These are phyloP conservation scores for Micrastur ruficollis DNA, from an alignment of 2,797 vertebrate genomes.

Conservation along the genomic window DNA sequence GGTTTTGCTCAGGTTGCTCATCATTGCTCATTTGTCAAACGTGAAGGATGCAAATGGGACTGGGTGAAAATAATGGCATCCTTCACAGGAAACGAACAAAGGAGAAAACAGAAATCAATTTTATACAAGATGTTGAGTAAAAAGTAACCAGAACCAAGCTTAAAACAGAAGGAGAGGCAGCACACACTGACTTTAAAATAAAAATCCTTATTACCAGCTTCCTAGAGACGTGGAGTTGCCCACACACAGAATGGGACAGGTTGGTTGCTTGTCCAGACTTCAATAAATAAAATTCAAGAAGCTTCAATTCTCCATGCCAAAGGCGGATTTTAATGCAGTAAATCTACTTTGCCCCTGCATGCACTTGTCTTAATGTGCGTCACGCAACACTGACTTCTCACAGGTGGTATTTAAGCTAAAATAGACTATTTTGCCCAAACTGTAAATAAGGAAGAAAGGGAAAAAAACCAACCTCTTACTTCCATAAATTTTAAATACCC, in stretches of 20 bases:
- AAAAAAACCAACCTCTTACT: not conserved
- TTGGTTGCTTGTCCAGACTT: not conserved
- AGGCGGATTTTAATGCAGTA: not conserved
- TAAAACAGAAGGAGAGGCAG: not conserved
- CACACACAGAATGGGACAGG: not conserved
- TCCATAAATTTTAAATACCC: not conserved
- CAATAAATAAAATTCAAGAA: not conserved
- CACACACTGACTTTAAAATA: not conserved
- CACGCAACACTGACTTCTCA: not conserved
- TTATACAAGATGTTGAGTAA: not conserved
- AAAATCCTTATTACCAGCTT: not conserved
- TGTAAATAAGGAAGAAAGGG: not conserved
- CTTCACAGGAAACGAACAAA: not conserved
- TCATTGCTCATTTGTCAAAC: not conserved
- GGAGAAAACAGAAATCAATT: not conserved
- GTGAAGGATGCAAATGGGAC: not conserved
- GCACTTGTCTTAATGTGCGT: not conserved
- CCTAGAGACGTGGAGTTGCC: not conserved
- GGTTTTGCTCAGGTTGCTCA: not conserved
- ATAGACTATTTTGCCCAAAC: not conserved
- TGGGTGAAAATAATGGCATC: not conserved
- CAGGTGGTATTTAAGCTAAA: not conserved
- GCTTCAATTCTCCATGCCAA: not conserved
- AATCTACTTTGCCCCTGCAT: not conserved
- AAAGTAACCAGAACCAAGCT: not conserved